Percentiles rank a stretch among this genome's conserved stretches.
Conservation (phyloP, 2,113 vertebrate species). For the Rousettus leschenaultii region DNA sequence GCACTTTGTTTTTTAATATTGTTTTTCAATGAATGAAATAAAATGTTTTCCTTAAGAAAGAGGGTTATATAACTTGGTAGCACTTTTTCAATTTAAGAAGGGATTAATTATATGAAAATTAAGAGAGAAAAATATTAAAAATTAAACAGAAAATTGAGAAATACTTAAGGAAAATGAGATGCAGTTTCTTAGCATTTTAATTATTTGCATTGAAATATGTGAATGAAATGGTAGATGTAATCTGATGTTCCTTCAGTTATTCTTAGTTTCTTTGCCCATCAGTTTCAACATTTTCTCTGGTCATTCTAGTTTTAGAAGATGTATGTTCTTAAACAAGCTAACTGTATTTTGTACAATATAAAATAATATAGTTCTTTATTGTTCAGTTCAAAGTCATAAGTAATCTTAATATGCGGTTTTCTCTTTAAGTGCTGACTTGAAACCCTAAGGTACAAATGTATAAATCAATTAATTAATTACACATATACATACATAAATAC, state of each 20-base stretch:
- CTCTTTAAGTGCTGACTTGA: background rate
- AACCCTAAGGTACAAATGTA: background rate
- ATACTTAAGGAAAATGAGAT: background rate
- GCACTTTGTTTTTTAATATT: background rate
- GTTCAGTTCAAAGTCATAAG: background rate
- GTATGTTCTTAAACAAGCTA: background rate
- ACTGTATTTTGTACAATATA: background rate
- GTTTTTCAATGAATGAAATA: background rate
- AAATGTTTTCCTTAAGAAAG: background rate
- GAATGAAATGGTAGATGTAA: background rate
- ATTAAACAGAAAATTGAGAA: background rate
- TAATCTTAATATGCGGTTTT: background rate
- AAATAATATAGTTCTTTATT: background rate
- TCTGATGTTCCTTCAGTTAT: background rate
- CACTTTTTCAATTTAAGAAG: background rate
- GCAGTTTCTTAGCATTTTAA: background rate
- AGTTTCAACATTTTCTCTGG: background rate
- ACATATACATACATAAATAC: background rate
- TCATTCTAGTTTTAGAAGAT: background rate
- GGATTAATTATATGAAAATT: background rate
- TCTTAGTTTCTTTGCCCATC: background rate
- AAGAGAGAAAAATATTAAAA: background rate
- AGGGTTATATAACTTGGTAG: background rate
- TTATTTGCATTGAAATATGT: background rate
- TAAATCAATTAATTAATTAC: background rate